Evolutionary conservation across 2,797 vertebrate species (phyloP), one percentile per base, ranked within the genome.

Genomic region (Pseudochromis fuscus): DNA sequence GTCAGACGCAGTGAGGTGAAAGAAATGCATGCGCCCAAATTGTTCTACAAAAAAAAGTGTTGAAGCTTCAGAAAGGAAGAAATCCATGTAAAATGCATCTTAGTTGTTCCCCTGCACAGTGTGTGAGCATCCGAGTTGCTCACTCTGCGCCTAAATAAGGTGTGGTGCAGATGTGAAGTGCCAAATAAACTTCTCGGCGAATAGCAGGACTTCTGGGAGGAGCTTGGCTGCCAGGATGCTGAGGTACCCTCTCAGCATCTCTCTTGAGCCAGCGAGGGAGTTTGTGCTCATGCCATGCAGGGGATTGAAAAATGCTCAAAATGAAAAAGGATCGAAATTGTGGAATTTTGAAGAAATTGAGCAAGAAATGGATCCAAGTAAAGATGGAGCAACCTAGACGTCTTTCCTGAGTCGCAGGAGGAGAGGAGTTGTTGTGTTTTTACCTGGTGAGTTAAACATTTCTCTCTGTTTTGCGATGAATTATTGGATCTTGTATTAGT

Each of bases 121-220:
- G 63, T 24, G 50, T n/a, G 76, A 64, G 67, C 61, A 45, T 30
- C 38, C 9, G 30, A 50, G 30, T 49, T 5, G 25, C 33, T 45
- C 55, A 58, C 23, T 23, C 50, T 7, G 15, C 1, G 50, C 77
- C 81, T 85, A 64, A 78, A 85, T 80, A 57, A 88, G 78, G 83
- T 87, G 81, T 66, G 58, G 27, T 80, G 86, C 74, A 68, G 68
- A 83, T 67, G 69, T 60, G 55, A 80, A 77, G 53, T 48, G 72
- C 60, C 74, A 81, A 86, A 89, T 75, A 86, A 89, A 90, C 70
- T 88, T 89, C 75, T 89, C 57, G 60, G 81, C 90, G 89, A 94
- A 94, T 94, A 63, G 89, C 83, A 84, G 69, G 79, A 87, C 67
- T 74, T 90, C 76, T 91, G 94, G 94, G 94, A 93, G 94, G 94